A percentile compares a stretch with the other conserved stretches of the same genome.
phyloP scores from a whole-genome alignment of 2,113 vertebrate species.

The Origma solitaria region DNA sequence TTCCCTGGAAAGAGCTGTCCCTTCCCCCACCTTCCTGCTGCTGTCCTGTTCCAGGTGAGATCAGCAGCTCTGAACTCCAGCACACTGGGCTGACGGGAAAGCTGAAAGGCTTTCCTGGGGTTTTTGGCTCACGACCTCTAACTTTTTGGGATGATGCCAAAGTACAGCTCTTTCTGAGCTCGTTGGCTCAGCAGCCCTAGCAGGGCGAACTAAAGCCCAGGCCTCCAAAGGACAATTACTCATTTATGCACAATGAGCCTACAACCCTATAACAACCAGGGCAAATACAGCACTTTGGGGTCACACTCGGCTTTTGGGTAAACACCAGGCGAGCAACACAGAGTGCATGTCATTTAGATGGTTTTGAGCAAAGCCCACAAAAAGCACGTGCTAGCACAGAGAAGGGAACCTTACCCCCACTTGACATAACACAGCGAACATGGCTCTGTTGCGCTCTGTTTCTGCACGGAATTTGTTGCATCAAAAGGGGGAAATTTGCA shows the following conservation, averaged over 20 bases:
- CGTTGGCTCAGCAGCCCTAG: constrained; percentile 35
- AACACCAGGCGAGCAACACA: neutral
- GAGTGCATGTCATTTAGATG: neutral
- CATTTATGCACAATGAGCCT: constrained; percentile 4
- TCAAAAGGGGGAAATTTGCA: neutral
- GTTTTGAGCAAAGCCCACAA: neutral
- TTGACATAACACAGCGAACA: neutral
- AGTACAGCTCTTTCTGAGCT: constrained; percentile 16
- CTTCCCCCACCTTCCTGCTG: neutral
- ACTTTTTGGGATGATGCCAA: constrained; percentile 32
- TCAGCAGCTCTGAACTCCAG: constrained; percentile 40
- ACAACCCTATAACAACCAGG: neutral
- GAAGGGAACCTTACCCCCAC: neutral
- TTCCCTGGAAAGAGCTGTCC: neutral
- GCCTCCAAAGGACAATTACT: constrained; percentile 40
- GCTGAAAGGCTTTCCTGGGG: constrained; percentile 25
- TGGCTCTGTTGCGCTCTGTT: neutral
- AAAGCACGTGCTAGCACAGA: neutral
- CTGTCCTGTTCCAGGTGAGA: constrained; percentile 21
- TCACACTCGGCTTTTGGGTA: neutral
- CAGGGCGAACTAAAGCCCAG: neutral
- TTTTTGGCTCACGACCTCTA: constrained; percentile 50
- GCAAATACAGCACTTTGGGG: neutral
- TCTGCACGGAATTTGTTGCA: neutral
- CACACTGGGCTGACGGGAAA: constrained; percentile 1